Base-by-base conservation (phyloP, 2,888 invertebrate species). In the Synanthedon myopaeformis region DNA sequence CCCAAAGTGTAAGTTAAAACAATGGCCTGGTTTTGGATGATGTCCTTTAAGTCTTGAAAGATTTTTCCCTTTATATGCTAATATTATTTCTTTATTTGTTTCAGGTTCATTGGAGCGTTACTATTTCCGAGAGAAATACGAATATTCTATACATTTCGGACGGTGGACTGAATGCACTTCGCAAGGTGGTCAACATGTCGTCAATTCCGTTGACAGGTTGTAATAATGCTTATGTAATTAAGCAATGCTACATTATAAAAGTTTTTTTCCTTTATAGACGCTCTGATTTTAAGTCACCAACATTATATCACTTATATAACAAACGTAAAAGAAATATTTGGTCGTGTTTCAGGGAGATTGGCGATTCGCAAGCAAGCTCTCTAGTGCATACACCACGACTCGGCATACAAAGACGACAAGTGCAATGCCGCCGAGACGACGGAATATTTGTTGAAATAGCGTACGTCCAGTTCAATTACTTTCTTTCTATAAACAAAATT, bases 341-440 rank as follows among this genome's bases (percentile, higher is more conserved):
- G 35, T 10, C 10, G 14, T 12, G 45, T 45, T 45, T 11, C 55
- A 55, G 57, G 41, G 51, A 49, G 41, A 55, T 53, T 13, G 52
- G 42, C 6, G 51, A 51, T 41, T 49, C 53, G 19, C 80, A 82
- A 57, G 63, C 74, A 0, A 81, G 83, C 52, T 83, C 84, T 10
- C 68, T 86, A 54, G 81, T 86, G 53, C 82, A 85, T 67, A 86
- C 82, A 0, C 84, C 87, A n/a, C 72, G 75, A 6, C 74, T 88
- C 28, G 88, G 88, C 10, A 60, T 86, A 56, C 87, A 88, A 61
- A 72, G 76, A 3, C 74, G 88, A 8, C 82, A 82, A 56, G 79
- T 88, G 55, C 82, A 82, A 59, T 88, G 88, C 59, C 78, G 82
- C 42, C 72, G 70, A 55, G 82, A 78, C 58, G 79, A 79, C 53